A percentile compares a stretch with the other conserved stretches of the same genome.
phyloP scores from a whole-genome alignment of 2,888 invertebrate species.

The Polia nebulosa region DNA sequence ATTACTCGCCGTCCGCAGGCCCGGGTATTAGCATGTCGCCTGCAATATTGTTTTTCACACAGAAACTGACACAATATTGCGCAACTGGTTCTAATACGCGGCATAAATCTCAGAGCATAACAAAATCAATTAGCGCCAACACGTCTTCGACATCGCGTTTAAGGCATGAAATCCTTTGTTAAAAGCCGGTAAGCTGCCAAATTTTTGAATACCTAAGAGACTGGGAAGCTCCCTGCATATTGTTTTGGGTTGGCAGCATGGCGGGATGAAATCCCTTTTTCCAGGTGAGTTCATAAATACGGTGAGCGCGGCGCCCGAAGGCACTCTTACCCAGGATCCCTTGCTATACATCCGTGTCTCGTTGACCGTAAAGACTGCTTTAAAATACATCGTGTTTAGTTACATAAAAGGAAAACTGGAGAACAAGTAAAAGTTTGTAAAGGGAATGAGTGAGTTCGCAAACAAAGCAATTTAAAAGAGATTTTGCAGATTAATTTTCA shows the following conservation, averaged over 20 bases:
- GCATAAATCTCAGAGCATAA: slow-evolving; percentile 3
- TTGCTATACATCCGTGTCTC: slow-evolving; percentile 37
- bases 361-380: slow-evolving; percentile 54
- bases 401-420: slow-evolving; percentile 31
- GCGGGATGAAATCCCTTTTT: slow-evolving; percentile 72
- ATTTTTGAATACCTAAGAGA: slow-evolving; percentile 40
- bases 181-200: slow-evolving; percentile 37
- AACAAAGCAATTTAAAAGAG: not conserved
- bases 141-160: slow-evolving; percentile 26
- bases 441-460: slow-evolving; percentile 2
- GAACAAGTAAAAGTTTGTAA: slow-evolving; percentile 26
- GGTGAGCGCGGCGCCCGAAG: slow-evolving; percentile 58
- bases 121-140: slow-evolving; percentile 37
- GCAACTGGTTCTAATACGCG: not conserved
- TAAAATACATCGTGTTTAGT: slow-evolving; percentile 53
- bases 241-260: slow-evolving; percentile 63
- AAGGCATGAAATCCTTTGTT: slow-evolving; percentile 38
- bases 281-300: slow-evolving; percentile 70
- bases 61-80: not conserved
- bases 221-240: slow-evolving; percentile 56
- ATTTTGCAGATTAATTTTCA: not conserved
- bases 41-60: not conserved
- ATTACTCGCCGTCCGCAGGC: too few species aligned
- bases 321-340: slow-evolving; percentile 53
- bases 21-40: too few species aligned